These are phyloP conservation scores for Oscheius sp. DNA, from an alignment of 2,888 invertebrate genomes.

Conservation along the genomic window DNA sequence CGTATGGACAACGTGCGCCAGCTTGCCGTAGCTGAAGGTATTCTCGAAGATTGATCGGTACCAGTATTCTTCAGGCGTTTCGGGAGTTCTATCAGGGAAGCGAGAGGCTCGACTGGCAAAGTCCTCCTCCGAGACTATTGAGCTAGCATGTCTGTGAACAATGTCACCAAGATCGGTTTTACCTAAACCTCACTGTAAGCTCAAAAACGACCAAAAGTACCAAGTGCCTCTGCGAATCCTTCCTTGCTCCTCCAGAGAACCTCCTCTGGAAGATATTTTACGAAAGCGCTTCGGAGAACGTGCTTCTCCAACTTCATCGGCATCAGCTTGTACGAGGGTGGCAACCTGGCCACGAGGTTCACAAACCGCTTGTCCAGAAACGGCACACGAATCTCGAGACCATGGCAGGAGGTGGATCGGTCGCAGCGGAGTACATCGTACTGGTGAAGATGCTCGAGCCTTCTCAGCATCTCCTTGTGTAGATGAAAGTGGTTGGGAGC, in stretches of 20 bases:
- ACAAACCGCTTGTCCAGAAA: slow-evolving; percentile 72
- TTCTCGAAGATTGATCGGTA: slow-evolving; percentile 69
- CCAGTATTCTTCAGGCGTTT: slow-evolving; percentile 66
- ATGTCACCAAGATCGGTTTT: slow-evolving; percentile 71
- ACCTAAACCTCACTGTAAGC: slow-evolving; percentile 34
- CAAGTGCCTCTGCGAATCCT: slow-evolving; percentile 72
- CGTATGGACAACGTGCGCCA: slow-evolving; percentile 69
- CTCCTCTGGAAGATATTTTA: slow-evolving; percentile 69
- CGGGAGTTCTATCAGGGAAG: slow-evolving; percentile 69
- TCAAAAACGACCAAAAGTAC: slow-evolving; percentile 25
- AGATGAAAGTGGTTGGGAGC: slow-evolving; percentile 71
- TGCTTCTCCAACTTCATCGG: slow-evolving; percentile 68
- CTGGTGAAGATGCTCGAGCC: slow-evolving; percentile 70
- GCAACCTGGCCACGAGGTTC: slow-evolving; percentile 67
- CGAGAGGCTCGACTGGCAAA: slow-evolving; percentile 53
- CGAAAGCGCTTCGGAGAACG: slow-evolving; percentile 67
- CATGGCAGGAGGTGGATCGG: slow-evolving; percentile 71
- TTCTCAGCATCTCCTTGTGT: slow-evolving; percentile 69
- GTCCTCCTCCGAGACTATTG: slow-evolving; percentile 58
- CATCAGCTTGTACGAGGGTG: slow-evolving; percentile 69
- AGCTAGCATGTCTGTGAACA: slow-evolving; percentile 57
- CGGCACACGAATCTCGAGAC: slow-evolving; percentile 72
- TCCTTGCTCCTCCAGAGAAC: slow-evolving; percentile 72
- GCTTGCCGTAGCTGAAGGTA: slow-evolving; percentile 63
- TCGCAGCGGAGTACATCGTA: slow-evolving; percentile 71